A percentile compares a stretch with the other conserved stretches of the same genome.
Conservation (phyloP, 2,113 vertebrate species). For the Talpa occidentalis region DNA sequence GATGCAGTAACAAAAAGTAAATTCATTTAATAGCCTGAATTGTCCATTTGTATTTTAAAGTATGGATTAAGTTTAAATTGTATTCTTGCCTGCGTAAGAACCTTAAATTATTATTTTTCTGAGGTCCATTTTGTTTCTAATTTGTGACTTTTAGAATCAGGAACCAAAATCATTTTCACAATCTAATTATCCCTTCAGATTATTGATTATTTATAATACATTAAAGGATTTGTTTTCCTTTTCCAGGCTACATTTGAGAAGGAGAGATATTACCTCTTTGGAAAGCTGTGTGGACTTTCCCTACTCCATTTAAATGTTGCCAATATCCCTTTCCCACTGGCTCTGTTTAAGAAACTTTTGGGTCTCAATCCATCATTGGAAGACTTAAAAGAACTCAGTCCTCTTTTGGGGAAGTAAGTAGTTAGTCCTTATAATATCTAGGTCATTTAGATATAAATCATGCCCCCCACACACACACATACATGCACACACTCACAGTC, state of each 20-base stretch:
- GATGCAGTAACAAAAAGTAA: neutral
- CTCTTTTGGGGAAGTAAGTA: constrained; percentile 93
- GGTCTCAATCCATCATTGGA: constrained; percentile 89
- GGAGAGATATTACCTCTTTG: constrained; percentile 84
- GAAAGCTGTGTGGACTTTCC: constrained; percentile 79
- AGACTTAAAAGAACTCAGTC: constrained; percentile 95
- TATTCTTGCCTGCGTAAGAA: neutral
- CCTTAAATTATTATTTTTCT: constrained; percentile 22
- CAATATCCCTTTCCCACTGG: constrained; percentile 95
- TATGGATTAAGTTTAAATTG: neutral
- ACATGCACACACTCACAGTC: neutral
- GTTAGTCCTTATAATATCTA: neutral
- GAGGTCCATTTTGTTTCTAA: neutral
- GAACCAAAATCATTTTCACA: neutral
- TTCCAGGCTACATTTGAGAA: constrained; percentile 69
- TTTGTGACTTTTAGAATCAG: constrained; percentile 36
- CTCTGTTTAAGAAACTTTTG: constrained; percentile 95
- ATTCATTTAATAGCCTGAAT: neutral
- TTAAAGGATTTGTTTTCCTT: neutral
- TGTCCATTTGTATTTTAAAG: constrained; percentile 30
- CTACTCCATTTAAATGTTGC: constrained; percentile 95
- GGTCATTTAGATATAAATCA: constrained; percentile 4
- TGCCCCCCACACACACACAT: neutral
- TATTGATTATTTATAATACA: neutral
- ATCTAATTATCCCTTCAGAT: neutral